Conservation (phyloP, 35 echinoderm and acorn worm genomes). For the Apostichopus parvimensis region DNA sequence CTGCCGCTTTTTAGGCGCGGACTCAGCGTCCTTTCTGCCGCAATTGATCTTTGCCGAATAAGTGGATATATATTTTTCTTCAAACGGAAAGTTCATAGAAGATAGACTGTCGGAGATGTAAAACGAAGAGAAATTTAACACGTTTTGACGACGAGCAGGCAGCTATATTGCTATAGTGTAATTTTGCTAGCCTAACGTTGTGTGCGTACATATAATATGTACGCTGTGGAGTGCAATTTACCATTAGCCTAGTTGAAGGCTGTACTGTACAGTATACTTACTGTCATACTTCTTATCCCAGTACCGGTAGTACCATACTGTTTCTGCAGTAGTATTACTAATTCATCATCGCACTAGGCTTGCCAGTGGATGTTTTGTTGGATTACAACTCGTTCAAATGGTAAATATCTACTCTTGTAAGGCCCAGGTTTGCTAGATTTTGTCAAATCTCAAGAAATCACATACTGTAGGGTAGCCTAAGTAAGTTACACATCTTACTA, state of each 20-base stretch:
- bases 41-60: neutral
- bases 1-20: constrained; percentile 51
- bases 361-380: constrained; percentile 19
- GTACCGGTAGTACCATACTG: neutral
- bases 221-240: neutral
- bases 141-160: neutral
- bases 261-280: constrained; percentile 11
- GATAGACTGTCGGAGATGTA: neutral
- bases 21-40: constrained; percentile 43
- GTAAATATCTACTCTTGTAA: neutral
- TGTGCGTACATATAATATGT: neutral
- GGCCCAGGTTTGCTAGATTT: too few relatives aligned
- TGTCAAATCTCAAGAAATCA: too few relatives aligned
- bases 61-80: neutral
- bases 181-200: neutral
- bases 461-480: too few relatives aligned
- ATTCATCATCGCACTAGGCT: neutral
- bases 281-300: neutral
- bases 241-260: constrained; percentile 8
- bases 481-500: neutral
- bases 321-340: neutral
- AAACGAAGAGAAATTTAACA: neutral
- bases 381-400: constrained; percentile 16
- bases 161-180: neutral
- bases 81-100: neutral